Evolutionary conservation across 2,797 vertebrate species (phyloP), one percentile per base, ranked within the genome.

Genomic region (Mormyrops boulengeri): DNA sequence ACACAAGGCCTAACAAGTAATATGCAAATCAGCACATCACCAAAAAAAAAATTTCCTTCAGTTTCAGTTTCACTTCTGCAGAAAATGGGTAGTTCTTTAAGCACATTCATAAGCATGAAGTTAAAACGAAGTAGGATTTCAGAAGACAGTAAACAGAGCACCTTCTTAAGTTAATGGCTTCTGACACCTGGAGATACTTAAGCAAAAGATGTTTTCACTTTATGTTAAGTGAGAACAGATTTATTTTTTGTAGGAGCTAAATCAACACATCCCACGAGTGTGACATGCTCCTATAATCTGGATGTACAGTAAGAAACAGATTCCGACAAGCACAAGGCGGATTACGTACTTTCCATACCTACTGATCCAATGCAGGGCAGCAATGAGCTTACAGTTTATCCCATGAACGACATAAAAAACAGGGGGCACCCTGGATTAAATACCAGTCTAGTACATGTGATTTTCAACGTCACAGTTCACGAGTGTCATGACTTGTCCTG

Each of bases 91-190:
- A 34, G 17, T 38, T 60, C 77, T 89, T 89, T 85, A 89, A 89
- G 53, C 55, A 89, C 50, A 89, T 89, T 89, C 57, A 89, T 85
- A 84, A 62, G 80, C 80, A 85, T 84, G 50, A 4, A 19, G 7
- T 60, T 50, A 85, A 89, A 85, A 50, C 11, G 22, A 62, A 84
- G 34, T 50, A 89, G 26, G 41, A 66, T 55, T 19, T n/a, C n/a
- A 49, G 41, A 47, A 53, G 77, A 22, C 4, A 26, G 41, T 7
- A 84, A 44, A 49, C 41, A 8, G 38, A 47, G n/a, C 50, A 57
- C 6, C 55, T 89, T 89, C 38, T 89, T 30, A 57, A 62, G 55
- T 89, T 44, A 50, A 85, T 60, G 41, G 55, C 49, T n/a, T 85
- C 52, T 49, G 52, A 62, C 80, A 60, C 44, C 55, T 85, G 77